These are phyloP conservation scores for Melinopterus prodromus DNA, from an alignment of 2,888 invertebrate species.

Conservation along the genomic window DNA sequence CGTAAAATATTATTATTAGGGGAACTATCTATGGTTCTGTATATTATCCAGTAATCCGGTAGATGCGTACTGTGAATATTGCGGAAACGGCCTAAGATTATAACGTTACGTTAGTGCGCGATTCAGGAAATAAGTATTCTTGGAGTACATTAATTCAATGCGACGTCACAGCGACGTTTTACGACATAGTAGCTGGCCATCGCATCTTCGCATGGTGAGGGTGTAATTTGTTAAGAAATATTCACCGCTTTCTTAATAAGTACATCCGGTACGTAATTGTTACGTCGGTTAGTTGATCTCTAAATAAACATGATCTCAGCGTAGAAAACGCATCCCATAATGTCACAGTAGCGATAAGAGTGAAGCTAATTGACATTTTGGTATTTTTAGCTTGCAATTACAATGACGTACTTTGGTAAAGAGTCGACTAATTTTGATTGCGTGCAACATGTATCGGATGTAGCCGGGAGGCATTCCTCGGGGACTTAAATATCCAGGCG, in stretches of 20 bases:
- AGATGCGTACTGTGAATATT: not conserved
- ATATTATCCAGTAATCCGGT: not conserved
- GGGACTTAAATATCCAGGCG: not conserved
- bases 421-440: no score
- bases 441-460: no score
- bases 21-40: not conserved
- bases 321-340: not conserved
- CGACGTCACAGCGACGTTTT: not conserved
- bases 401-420: no score
- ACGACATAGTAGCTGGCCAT: not conserved
- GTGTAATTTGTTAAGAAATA: not conserved
- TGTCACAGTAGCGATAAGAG: no score
- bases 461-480: not conserved
- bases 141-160: not conserved
- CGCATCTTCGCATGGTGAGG: not conserved
- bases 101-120: not conserved
- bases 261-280: not conserved
- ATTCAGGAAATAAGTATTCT: not conserved
- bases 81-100: not conserved
- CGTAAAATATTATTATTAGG: no score
- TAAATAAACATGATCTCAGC: not conserved
- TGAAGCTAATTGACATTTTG: no score
- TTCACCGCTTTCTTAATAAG: not conserved
- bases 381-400: no score
- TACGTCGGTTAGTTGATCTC: not conserved